Base-by-base conservation (phyloP, 2,888 invertebrate species). In the Drosophila pullipes region DNA sequence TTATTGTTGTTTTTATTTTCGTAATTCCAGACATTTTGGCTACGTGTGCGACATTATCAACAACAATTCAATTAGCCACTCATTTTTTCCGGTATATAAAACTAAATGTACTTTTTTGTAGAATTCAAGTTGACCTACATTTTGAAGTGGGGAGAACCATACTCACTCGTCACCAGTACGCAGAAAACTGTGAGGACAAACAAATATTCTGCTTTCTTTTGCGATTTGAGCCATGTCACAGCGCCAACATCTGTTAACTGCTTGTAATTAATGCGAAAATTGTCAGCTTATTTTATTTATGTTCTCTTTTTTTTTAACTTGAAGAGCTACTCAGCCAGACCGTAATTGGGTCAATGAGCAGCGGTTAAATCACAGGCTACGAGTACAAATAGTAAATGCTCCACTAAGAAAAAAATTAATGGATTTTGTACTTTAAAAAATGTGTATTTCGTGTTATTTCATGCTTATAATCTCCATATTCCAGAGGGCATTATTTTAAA, bases 201-300 rank as follows among this genome's bases (percentile, higher is more conserved):
- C 28, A 44, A 62, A 47, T 52, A 50, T 61, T 64, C 55, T 39
- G 65, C 52, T 68, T 59, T 67, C 59, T 22, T 31, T 60, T 59
- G 73, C 59, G 54, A 58, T 57, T 78, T 61, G 60, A 50, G 66
- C 39, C 49, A 52, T 80, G 71, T 67, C 71, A 66, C 55, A 58
- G 50, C 44, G 41, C 37, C 64, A 72, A 72, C 69, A 78, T 74
- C 75, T 75, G 80, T 54, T 53, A 52, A 25, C 44, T 49, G 63
- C 41, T 66, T 61, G 52, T 88, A 82, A 87, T 88, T 82, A 84
- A 87, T 69, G 83, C 85, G 60, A 59, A 83, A 83, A 74, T 55
- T 72, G 66, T 66, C 78, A 58, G 83, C 57, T 64, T 55, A 33
- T 55, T 72, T 53, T 13, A 1, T 13, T 28, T 68, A 13, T 54